Percentiles rank a stretch among this genome's conserved stretches.
Evolutionary conservation across 1,140 invertebrate genomes (phyloP).

Genomic region (Psilanteris sp.): DNA sequence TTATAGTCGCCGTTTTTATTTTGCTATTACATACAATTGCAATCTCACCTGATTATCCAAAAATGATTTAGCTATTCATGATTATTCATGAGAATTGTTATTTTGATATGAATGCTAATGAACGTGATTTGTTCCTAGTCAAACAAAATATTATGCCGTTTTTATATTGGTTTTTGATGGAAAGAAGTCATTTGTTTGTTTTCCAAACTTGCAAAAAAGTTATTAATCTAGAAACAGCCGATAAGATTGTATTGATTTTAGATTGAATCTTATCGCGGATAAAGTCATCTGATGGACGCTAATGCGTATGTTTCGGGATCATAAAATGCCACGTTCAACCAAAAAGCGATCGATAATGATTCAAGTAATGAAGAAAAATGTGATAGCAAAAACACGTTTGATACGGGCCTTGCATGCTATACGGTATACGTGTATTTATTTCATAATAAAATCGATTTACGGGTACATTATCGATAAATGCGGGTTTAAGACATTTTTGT

Average conservation of each 20-base stretch:
- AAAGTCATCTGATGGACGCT: conserved; percentile 32
- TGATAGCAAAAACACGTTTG: conserved; percentile 30
- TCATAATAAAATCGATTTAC: conserved; percentile 48
- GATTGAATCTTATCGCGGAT: conserved; percentile 12
- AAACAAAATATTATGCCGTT: no score
- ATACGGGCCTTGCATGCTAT: neutral
- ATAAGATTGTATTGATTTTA: conserved; percentile 49
- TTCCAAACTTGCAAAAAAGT: no score
- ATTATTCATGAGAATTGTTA: no score
- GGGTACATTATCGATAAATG: conserved; percentile 34
- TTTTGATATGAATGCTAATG: no score
- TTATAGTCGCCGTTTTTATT: no score
- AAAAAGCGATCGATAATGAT: conserved; percentile 30
- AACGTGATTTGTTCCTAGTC: no score
- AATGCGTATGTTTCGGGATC: conserved; percentile 27
- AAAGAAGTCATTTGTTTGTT: no score
- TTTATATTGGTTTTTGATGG: no score
- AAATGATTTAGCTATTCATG: no score
- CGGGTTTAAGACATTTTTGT: conserved; percentile 24
- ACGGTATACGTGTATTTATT: conserved; percentile 18
- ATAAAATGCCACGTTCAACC: conserved; percentile 14
- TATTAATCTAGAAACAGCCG: conserved; percentile 20
- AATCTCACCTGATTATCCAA: no score
- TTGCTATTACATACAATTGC: no score
- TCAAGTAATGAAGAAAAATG: conserved; percentile 38